These are phyloP conservation scores for Tragelaphus eurycerus DNA, from an alignment of 2,797 vertebrate genomes.

Conservation along the genomic window DNA sequence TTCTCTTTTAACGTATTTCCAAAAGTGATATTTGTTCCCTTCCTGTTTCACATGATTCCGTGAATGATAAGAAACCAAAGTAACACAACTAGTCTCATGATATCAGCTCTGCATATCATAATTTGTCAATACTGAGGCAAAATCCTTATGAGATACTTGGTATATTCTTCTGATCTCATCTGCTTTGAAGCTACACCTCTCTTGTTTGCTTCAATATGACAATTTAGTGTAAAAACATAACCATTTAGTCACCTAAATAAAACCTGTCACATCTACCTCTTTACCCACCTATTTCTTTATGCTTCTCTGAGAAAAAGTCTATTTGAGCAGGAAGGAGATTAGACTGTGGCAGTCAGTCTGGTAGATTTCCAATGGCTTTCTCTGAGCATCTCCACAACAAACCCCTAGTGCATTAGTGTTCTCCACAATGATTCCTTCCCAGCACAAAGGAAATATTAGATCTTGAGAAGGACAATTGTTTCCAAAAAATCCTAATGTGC, in stretches of 20 bases:
- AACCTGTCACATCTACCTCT: neutral
- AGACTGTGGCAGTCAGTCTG: neutral
- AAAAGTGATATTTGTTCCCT: neutral
- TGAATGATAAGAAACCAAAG: neutral
- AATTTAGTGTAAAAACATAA: conserved; percentile 5
- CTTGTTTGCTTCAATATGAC: neutral
- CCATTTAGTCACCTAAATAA: neutral
- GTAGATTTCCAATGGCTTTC: neutral
- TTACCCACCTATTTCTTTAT: neutral
- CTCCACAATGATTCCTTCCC: neutral
- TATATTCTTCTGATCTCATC: neutral
- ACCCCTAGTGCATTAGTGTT: neutral
- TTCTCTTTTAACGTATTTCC: neutral
- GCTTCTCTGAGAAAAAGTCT: neutral
- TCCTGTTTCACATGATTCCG: neutral
- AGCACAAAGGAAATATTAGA: neutral
- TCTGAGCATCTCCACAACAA: neutral
- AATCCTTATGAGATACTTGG: neutral
- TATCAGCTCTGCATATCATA: neutral
- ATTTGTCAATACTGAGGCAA: conserved; percentile 16
- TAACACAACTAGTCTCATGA: neutral
- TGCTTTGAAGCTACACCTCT: neutral
- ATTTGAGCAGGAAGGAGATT: neutral
- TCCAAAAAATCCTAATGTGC: neutral
- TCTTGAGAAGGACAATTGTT: neutral